phyloP scores from a whole-genome alignment of 2,888 invertebrate species.

The Volucella bombylans region DNA sequence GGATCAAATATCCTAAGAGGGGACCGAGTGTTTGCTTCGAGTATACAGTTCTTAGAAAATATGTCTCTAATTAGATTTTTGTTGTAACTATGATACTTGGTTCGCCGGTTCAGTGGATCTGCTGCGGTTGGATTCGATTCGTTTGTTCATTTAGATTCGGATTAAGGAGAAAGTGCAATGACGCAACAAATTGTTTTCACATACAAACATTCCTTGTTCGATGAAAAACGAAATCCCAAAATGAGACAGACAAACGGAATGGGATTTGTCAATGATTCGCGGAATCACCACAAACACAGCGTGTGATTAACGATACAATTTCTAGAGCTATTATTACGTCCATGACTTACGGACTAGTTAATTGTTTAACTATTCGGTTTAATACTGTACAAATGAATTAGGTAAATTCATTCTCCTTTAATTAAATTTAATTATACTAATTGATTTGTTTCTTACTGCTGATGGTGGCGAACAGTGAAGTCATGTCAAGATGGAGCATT shows the following conservation, averaged over 20 bases:
- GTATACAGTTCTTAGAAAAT: conserved; percentile 40
- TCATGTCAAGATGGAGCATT: background rate
- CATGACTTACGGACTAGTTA: conserved; percentile 4
- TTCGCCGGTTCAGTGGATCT: background rate
- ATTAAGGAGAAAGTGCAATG: conserved; percentile 27
- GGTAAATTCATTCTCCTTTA: conserved; percentile 13
- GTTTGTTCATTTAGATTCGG: too few species aligned
- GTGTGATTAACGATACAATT: conserved; percentile 12
- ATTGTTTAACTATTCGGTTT: background rate
- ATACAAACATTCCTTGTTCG: background rate
- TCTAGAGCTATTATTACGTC: conserved; percentile 6
- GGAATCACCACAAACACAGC: conserved; percentile 19
- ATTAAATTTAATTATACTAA: conserved; percentile 30
- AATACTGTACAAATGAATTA: conserved; percentile 13
- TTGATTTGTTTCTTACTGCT: conserved; percentile 22
- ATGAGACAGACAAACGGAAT: background rate
- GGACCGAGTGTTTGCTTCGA: conserved; percentile 53
- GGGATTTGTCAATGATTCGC: conserved; percentile 31
- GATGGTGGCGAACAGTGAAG: background rate
- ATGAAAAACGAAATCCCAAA: background rate
- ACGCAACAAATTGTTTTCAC: conserved; percentile 18
- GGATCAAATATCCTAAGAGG: conserved; percentile 54
- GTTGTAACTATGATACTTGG: conserved; percentile 9
- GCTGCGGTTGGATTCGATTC: background rate
- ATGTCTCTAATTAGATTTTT: conserved; percentile 50